A percentile compares a stretch with the other conserved stretches of the same genome.
Evolutionary conservation across 2,888 invertebrate genomes (phyloP).

Genomic region (Penaeus monodon): DNA sequence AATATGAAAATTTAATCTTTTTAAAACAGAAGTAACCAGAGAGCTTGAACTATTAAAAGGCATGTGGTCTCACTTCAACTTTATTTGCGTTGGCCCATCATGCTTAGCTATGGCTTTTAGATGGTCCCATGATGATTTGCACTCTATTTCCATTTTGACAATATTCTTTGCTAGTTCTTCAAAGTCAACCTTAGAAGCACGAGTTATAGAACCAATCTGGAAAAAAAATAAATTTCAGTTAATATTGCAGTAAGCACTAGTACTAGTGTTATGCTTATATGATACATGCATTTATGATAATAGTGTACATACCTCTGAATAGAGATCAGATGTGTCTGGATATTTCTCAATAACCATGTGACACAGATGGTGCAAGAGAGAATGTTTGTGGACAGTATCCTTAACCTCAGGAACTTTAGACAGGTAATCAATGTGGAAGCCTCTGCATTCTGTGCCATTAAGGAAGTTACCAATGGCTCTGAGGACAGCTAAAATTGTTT

Average conservation of each 20-base stretch:
- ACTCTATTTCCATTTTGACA: constrained; percentile 90
- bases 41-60: too few species aligned
- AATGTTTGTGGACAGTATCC: constrained; percentile 99
- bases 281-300: background rate
- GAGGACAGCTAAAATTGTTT: constrained; percentile 91
- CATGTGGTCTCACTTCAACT: constrained; percentile 79
- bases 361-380: constrained; percentile 95
- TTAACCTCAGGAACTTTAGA: constrained; percentile 98
- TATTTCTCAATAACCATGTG: constrained; percentile 97
- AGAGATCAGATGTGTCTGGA: constrained; percentile 94
- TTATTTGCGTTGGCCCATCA: constrained; percentile 85
- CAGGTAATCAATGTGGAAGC: constrained; percentile 97
- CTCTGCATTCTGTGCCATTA: constrained; percentile 91
- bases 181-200: constrained; percentile 95
- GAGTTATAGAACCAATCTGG: constrained; percentile 87
- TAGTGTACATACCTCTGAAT: constrained; percentile 84
- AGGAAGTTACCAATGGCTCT: constrained; percentile 96
- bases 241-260: background rate
- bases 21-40: too few species aligned
- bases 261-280: background rate
- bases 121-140: constrained; percentile 97
- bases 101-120: constrained; percentile 95
- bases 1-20: too few species aligned
- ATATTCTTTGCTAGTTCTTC: constrained; percentile 90
- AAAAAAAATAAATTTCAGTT: background rate